Evolutionary conservation across 2,113 vertebrate species (phyloP).

Genomic region (Oxyura jamaicensis): DNA sequence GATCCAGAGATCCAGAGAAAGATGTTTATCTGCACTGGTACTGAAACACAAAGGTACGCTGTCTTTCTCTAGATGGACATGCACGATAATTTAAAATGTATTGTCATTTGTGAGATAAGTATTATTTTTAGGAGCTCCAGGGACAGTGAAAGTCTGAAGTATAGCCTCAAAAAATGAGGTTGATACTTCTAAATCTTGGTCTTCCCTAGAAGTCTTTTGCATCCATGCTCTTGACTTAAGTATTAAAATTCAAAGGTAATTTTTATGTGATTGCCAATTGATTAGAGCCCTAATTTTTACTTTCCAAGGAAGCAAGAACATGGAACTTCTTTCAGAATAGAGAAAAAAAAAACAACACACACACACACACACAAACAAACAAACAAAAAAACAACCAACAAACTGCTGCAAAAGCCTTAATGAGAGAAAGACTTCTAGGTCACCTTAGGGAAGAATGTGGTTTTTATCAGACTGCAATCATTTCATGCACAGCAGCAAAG

Average conservation of each 20-base stretch:
- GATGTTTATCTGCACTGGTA: not conserved
- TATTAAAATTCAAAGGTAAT: not conserved
- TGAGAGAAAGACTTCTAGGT: not conserved
- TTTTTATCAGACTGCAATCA: not conserved
- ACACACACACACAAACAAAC: too few relatives aligned
- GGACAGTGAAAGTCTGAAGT: not conserved
- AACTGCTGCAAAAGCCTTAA: not conserved
- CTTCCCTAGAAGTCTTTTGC: not conserved
- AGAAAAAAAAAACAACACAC: not conserved
- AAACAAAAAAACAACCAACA: too few relatives aligned
- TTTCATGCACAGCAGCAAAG: not conserved
- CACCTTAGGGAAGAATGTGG: not conserved
- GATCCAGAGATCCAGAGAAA: not conserved
- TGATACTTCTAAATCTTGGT: not conserved
- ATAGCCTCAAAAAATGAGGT: not conserved
- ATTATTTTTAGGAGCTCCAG: not conserved
- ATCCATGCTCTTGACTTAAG: not conserved
- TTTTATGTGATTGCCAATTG: not conserved
- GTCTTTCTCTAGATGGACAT: not conserved
- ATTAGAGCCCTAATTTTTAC: not conserved
- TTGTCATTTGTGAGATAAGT: not conserved
- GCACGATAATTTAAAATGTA: not conserved
- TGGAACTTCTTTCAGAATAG: not conserved
- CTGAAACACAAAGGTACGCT: not conserved
- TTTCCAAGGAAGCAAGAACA: not conserved